phyloP scores from a whole-genome alignment of 2,113 vertebrate genomes.

The Oryzias curvinotus region DNA sequence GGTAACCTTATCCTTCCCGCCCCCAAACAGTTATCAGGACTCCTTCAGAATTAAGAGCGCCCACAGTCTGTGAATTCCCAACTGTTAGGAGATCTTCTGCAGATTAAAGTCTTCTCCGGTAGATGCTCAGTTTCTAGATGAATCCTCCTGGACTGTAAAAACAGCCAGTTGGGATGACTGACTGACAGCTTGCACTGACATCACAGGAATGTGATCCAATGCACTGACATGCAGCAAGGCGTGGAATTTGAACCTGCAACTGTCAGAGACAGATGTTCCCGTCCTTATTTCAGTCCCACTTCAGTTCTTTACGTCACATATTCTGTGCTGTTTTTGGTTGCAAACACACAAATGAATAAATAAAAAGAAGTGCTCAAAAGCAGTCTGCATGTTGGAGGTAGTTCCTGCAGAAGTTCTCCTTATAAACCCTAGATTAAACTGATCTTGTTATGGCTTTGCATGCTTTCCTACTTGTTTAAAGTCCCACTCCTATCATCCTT shows the following conservation, averaged over 20 bases:
- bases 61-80: constrained; percentile 7
- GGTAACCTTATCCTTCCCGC: too few species aligned
- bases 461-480: too few species aligned
- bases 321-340: not conserved
- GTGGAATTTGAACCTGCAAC: constrained; percentile 17
- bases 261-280: not conserved
- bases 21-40: too few species aligned
- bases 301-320: too few species aligned
- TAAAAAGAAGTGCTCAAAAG: not conserved
- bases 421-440: too few species aligned
- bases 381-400: not conserved
- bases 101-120: constrained; percentile 33
- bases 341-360: not conserved
- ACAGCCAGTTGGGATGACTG: not conserved
- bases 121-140: constrained; percentile 18
- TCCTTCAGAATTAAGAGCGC: too few species aligned
- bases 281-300: not conserved
- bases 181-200: constrained; percentile 5
- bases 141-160: constrained; percentile 13
- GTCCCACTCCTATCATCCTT: too few species aligned
- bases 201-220: constrained; percentile 36
- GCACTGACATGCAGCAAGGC: not conserved
- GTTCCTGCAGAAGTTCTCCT: too few species aligned
- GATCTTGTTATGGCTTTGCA: too few species aligned
- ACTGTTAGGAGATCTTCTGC: not conserved